Conservation (phyloP, 2,888 invertebrate species). For the Fragum sueziense region DNA sequence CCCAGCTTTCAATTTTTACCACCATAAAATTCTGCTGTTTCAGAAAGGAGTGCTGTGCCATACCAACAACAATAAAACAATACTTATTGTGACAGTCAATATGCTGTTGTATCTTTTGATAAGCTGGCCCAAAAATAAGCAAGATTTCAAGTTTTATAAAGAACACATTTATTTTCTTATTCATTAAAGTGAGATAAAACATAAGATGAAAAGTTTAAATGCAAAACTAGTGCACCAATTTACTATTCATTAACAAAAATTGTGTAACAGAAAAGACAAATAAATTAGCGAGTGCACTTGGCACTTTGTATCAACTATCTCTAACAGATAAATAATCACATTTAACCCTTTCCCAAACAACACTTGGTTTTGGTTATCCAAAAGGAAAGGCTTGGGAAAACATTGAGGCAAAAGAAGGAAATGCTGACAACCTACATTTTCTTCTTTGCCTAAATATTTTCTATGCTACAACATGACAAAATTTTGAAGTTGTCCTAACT, state of each 20-base stretch:
- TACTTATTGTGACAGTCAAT: too few species aligned
- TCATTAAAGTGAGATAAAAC: background rate
- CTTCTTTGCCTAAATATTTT: too few species aligned
- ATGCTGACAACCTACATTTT: too few species aligned
- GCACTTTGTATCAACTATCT: conserved; percentile 24
- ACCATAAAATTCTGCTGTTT: too few species aligned
- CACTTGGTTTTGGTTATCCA: too few species aligned
- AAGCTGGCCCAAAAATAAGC: background rate
- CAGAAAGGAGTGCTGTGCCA: too few species aligned
- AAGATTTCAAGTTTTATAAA: background rate
- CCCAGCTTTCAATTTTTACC: too few species aligned
- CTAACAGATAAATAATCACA: conserved; percentile 16
- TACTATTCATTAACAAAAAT: background rate
- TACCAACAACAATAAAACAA: too few species aligned
- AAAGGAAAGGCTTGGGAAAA: too few species aligned
- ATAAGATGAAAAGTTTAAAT: background rate
- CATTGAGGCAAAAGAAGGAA: too few species aligned
- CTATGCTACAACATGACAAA: background rate
- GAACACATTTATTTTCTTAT: conserved; percentile 12
- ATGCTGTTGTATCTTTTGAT: too few species aligned
- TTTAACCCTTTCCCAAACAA: too few species aligned
- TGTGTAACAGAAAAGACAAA: conserved; percentile 1
- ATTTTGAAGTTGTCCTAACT: background rate
- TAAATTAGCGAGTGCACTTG: conserved; percentile 33
- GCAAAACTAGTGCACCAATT: background rate